Evolutionary conservation across 2,888 invertebrate species (phyloP).

Genomic region (Perithous albicinctus): DNA sequence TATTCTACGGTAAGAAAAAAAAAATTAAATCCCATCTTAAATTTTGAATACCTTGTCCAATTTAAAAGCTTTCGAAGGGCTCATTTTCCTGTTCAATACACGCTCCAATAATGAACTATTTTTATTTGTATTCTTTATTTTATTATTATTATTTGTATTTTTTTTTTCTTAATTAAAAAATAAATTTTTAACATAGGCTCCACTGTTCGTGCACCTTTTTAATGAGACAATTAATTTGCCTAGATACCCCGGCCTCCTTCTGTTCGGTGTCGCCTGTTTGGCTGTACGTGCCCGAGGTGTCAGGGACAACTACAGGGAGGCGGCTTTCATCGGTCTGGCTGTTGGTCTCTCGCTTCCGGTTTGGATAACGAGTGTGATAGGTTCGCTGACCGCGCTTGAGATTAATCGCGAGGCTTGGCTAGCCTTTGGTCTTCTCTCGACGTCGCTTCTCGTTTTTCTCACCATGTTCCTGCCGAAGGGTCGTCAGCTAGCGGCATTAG

Average conservation of each 20-base stretch:
- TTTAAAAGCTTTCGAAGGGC: no score
- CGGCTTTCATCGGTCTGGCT: conserved; percentile 95
- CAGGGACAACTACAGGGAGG: conserved; percentile 96
- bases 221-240: background rate
- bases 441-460: conserved; percentile 93
- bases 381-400: conserved; percentile 85
- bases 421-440: conserved; percentile 94
- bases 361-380: conserved; percentile 93
- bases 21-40: no score
- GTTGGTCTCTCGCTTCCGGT: conserved; percentile 94
- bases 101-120: no score
- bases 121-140: no score
- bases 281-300: conserved; percentile 95
- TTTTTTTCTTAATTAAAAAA: no score
- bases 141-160: no score
- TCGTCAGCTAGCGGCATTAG: conserved; percentile 95
- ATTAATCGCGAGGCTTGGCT: conserved; percentile 94
- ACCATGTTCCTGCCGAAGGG: conserved; percentile 98
- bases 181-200: background rate
- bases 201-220: background rate
- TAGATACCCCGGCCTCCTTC: conserved; percentile 91
- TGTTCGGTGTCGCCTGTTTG: conserved; percentile 93
- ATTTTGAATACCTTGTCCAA: no score
- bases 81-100: no score
- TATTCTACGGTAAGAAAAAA: no score